Conservation (phyloP, 2,797 vertebrate species). For the Pseudochirops cupreus region DNA sequence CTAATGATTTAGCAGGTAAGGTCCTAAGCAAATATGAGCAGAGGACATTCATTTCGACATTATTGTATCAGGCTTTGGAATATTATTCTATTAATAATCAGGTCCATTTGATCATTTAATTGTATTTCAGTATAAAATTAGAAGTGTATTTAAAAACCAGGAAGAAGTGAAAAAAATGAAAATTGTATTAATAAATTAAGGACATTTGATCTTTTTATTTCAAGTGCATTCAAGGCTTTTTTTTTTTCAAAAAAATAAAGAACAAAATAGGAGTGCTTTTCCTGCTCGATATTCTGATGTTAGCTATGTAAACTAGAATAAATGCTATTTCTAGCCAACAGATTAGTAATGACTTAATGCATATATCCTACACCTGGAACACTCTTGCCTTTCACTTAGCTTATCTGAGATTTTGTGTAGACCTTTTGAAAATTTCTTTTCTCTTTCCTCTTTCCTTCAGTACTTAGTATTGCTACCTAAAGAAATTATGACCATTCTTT, state of each 20-base stretch:
- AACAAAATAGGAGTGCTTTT: not conserved
- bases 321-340: conserved; percentile 1
- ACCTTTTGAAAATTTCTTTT: not conserved
- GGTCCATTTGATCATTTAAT: not conserved
- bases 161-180: not conserved
- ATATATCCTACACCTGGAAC: not conserved
- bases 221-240: not conserved
- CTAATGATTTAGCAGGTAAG: not conserved
- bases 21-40: not conserved
- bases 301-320: not conserved
- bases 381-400: not conserved
- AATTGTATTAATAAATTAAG: not conserved
- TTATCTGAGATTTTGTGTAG: not conserved
- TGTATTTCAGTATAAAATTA: not conserved
- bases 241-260: not conserved
- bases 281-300: not conserved
- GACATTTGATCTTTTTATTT: not conserved
- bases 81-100: not conserved
- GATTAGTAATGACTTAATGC: not conserved
- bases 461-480: not conserved
- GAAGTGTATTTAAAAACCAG: conserved; percentile 15
- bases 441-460: not conserved
- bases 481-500: not conserved
- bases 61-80: not conserved
- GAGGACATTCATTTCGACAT: not conserved